Evolutionary conservation across 2,113 vertebrate genomes (phyloP).

Genomic region (Taxidea taxus): DNA sequence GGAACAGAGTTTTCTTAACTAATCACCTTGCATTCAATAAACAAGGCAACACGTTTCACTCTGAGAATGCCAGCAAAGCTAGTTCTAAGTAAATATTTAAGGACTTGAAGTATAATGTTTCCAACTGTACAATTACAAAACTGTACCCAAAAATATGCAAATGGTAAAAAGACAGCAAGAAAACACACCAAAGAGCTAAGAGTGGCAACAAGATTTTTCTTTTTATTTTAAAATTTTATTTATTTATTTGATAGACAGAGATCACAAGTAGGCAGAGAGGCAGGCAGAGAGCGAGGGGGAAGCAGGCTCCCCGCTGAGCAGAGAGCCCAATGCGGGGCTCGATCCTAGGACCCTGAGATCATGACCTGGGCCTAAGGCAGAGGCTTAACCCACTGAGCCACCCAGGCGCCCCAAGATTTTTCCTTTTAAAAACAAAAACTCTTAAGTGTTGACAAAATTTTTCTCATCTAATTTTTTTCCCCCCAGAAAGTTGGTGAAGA

Average conservation of each 20-base stretch:
- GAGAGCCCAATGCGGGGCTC: too few species aligned
- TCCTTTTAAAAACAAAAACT: background rate
- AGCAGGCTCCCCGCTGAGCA: too few species aligned
- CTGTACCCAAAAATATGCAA: background rate
- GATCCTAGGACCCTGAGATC: too few species aligned
- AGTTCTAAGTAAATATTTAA: constrained; percentile 31
- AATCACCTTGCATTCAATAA: background rate
- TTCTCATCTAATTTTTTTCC: background rate
- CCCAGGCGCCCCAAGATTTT: background rate
- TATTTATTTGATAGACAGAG: too few species aligned
- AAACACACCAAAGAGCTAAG: background rate
- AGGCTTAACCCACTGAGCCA: too few species aligned
- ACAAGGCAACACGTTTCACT: background rate
- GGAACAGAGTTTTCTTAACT: background rate
- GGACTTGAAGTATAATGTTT: background rate
- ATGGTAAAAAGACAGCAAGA: background rate
- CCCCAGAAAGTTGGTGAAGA: background rate
- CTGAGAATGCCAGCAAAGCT: background rate
- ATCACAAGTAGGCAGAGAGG: too few species aligned
- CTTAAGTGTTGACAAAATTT: background rate
- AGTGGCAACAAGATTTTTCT: background rate
- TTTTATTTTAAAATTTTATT: too few species aligned
- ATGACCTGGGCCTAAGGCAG: too few species aligned
- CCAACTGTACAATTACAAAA: background rate
- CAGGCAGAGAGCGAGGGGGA: too few species aligned